Conservation (phyloP, 2,113 vertebrate genomes). For the Tympanuchus pallidicinctus region DNA sequence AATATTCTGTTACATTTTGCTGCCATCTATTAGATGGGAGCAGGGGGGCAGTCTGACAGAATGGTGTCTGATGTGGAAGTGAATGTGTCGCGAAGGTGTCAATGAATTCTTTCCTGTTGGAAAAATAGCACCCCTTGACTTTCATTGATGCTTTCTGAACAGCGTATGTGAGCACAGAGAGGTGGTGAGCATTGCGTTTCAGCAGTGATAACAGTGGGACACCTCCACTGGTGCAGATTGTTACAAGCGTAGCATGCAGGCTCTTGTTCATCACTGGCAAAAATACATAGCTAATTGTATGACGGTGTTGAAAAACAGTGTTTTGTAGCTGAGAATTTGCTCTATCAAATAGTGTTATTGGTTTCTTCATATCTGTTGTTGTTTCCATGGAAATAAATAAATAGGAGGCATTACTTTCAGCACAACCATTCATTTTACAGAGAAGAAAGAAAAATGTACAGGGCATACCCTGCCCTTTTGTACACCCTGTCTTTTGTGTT, state of each 20-base stretch:
- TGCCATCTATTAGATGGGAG: neutral
- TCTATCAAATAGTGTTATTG: too few species aligned
- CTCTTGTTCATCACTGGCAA: neutral
- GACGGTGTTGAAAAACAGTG: neutral
- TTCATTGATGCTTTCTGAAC: neutral
- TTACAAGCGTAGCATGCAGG: neutral
- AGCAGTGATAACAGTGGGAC: neutral
- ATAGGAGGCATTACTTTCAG: neutral
- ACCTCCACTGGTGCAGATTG: neutral
- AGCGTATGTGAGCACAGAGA: neutral
- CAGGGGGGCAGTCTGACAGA: neutral
- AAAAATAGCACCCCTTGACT: neutral
- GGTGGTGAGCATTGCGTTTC: neutral
- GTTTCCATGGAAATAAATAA: neutral
- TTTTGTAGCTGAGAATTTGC: too few species aligned
- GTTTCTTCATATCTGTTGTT: neutral
- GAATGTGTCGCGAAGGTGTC: neutral
- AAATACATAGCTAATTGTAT: neutral
- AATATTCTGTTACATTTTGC: neutral
- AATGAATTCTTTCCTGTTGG: too few species aligned
- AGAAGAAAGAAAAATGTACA: neutral
- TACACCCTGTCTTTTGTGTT: neutral
- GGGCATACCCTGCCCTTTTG: neutral
- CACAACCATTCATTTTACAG: neutral
- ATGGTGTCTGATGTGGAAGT: neutral